Percentiles rank a stretch among this genome's conserved stretches.
Evolutionary conservation across 2,797 vertebrate genomes (phyloP).

Genomic region (Iguana delicatissima): DNA sequence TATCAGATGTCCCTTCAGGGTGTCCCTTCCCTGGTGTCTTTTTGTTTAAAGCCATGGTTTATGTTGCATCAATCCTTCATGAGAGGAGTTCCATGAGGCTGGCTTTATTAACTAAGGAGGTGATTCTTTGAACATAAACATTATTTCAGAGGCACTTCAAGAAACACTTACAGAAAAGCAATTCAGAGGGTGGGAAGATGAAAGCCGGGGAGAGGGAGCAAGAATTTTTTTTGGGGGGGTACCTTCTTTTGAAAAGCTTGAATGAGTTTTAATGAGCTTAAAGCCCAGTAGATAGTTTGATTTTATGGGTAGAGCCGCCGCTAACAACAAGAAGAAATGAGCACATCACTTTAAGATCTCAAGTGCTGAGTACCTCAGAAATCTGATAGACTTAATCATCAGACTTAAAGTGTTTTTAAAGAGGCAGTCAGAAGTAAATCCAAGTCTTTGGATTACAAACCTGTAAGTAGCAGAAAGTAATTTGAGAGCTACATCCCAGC

Average conservation of each 20-base stretch:
- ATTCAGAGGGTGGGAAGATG: constrained; percentile 42
- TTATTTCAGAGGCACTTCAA: constrained; percentile 76
- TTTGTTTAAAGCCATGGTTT: constrained; percentile 52
- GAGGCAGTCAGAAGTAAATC: not conserved
- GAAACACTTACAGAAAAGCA: constrained; percentile 73
- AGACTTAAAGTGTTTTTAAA: constrained; percentile 7
- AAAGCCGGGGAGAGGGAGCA: not conserved
- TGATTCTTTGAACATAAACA: constrained; percentile 78
- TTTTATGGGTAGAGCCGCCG: constrained; percentile 34
- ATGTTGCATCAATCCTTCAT: constrained; percentile 82
- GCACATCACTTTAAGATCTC: not conserved
- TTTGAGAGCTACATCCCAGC: not conserved
- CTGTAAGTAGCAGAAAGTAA: not conserved
- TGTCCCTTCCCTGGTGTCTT: not conserved
- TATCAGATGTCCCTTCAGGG: not conserved
- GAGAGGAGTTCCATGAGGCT: constrained; percentile 78
- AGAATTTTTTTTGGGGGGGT: constrained; percentile 12
- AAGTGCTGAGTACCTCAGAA: not conserved
- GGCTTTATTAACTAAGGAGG: constrained; percentile 82
- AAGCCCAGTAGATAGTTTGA: constrained; percentile 29
- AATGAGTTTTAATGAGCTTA: constrained; percentile 54
- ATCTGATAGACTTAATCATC: constrained; percentile 18
- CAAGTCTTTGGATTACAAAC: not conserved
- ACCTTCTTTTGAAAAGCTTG: constrained; percentile 56
- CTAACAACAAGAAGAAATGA: not conserved